Evolutionary conservation across 1,140 invertebrate genomes (phyloP).

Genomic region (Meloidogyne exigua): DNA sequence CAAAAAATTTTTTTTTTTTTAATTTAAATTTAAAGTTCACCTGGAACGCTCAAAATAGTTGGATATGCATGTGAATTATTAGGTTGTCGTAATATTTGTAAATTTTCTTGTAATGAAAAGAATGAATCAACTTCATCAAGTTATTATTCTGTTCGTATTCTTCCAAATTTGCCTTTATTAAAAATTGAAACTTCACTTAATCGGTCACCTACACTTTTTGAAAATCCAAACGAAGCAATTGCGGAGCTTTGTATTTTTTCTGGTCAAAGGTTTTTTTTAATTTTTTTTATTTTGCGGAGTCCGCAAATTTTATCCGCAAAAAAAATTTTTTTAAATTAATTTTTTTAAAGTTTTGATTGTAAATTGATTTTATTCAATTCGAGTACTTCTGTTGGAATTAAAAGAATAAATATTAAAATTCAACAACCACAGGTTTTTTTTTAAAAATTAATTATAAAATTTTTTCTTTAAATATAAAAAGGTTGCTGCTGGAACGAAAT

Average conservation of each 20-base stretch:
- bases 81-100: conserved; percentile 57
- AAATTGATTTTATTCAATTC: conserved; percentile 49
- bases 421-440: conserved; percentile 49
- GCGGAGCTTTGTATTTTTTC: conserved; percentile 59
- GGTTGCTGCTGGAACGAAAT: conserved; percentile 44
- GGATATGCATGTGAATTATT: conserved; percentile 59
- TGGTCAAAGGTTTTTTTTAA: conserved; percentile 52
- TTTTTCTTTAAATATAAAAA: background rate
- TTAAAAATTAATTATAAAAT: background rate
- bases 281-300: background rate
- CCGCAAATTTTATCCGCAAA: background rate
- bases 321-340: too few relatives aligned
- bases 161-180: conserved; percentile 50
- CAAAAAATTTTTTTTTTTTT: too few relatives aligned
- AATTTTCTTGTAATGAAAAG: conserved; percentile 6
- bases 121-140: background rate
- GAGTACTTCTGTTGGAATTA: conserved; percentile 45
- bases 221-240: conserved; percentile 42
- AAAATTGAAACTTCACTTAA: conserved; percentile 51
- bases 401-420: conserved; percentile 47
- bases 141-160: conserved; percentile 43
- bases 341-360: conserved; percentile 50
- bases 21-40: conserved; percentile 33
- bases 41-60: conserved; percentile 50
- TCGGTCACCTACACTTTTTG: conserved; percentile 39